Percentiles rank a stretch among this genome's conserved stretches.
phyloP scores from a whole-genome alignment of 2,888 invertebrate genomes.

The Amiota communis region DNA sequence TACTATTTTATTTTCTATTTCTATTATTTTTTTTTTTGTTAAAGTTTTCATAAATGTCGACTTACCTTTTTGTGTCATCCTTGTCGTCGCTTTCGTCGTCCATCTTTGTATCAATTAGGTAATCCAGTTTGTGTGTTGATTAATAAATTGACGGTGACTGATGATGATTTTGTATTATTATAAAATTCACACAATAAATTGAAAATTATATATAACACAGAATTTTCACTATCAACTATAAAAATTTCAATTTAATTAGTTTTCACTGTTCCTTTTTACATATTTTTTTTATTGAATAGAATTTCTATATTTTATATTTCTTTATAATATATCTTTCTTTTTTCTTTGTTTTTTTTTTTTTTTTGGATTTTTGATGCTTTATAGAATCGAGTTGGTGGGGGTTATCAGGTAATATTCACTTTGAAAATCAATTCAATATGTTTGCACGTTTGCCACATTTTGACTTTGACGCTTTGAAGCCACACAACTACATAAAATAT shows the following conservation, averaged over 20 bases:
- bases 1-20: neutral
- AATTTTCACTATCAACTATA: neutral
- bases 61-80: constrained; percentile 87
- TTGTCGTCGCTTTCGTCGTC: constrained; percentile 89
- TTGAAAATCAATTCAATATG: constrained; percentile 56
- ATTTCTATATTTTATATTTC: constrained; percentile 20
- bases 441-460: constrained; percentile 53
- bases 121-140: constrained; percentile 52
- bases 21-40: neutral
- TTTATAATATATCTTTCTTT: constrained; percentile 27
- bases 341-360: constrained; percentile 34
- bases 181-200: neutral
- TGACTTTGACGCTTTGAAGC: constrained; percentile 28
- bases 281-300: constrained; percentile 1
- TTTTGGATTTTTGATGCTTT: constrained; percentile 34
- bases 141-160: neutral
- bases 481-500: constrained; percentile 3
- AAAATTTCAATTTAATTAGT: neutral
- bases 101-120: constrained; percentile 74
- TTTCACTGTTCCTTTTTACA: constrained; percentile 20
- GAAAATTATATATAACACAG: neutral
- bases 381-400: neutral
- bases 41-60: constrained; percentile 29
- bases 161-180: neutral
- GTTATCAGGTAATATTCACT: constrained; percentile 59